Conservation (phyloP, 2,888 invertebrate species). For the Ceramica pisi region DNA sequence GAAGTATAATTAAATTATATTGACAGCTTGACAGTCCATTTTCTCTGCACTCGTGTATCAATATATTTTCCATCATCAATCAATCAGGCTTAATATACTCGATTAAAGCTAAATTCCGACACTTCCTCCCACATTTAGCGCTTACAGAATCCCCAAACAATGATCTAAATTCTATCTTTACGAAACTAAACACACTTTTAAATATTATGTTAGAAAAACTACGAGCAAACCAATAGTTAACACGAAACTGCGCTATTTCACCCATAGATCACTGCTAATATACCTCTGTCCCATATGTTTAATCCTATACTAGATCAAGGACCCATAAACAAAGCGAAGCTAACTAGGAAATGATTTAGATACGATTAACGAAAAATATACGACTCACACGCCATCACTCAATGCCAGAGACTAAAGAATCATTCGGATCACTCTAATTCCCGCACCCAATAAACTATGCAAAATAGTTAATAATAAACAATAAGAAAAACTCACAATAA, state of each 20-base stretch:
- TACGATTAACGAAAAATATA: conserved; percentile 58
- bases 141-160: conserved; percentile 29
- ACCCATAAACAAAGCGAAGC: conserved; percentile 47
- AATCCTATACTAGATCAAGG: conserved; percentile 46
- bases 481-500: conserved; percentile 77
- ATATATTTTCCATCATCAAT: conserved; percentile 23
- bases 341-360: conserved; percentile 66
- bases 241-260: conserved; percentile 31
- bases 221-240: conserved; percentile 42
- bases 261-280: conserved; percentile 57
- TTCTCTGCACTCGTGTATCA: conserved; percentile 1
- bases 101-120: conserved; percentile 9
- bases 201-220: conserved; percentile 41
- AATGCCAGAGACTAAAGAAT: conserved; percentile 46
- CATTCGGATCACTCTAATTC: conserved; percentile 73
- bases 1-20: conserved; percentile 9
- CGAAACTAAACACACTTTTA: conserved; percentile 36
- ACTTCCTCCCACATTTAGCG: conserved; percentile 14
- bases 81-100: conserved; percentile 12
- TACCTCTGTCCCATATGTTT: conserved; percentile 51
- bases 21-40: conserved; percentile 30
- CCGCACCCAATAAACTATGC: conserved; percentile 69
- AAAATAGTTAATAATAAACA: conserved; percentile 75
- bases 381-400: conserved; percentile 44
- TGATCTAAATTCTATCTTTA: conserved; percentile 41